A percentile compares a stretch with the other conserved stretches of the same genome.
phyloP scores from a whole-genome alignment of 2,113 vertebrate species.

The Mus spicilegus region DNA sequence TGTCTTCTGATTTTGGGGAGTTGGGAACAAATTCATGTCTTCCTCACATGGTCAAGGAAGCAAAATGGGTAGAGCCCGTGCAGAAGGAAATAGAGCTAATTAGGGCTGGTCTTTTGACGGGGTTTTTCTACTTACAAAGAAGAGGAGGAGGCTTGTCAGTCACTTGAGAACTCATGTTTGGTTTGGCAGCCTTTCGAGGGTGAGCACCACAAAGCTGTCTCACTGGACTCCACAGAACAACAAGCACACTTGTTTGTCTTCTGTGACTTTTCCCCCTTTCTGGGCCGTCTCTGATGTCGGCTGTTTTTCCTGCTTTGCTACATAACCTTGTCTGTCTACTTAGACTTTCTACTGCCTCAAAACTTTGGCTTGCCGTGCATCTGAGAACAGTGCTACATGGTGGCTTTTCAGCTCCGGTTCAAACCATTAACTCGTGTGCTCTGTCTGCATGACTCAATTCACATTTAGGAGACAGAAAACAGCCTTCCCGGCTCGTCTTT shows the following conservation, averaged over 20 bases:
- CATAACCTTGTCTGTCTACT: slow-evolving; percentile 7
- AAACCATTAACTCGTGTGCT: background rate
- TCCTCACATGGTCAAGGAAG: background rate
- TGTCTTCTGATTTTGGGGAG: background rate
- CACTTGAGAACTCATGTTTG: background rate
- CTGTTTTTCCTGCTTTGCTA: slow-evolving; percentile 3
- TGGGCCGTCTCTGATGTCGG: background rate
- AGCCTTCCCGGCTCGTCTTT: background rate
- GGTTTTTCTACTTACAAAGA: background rate
- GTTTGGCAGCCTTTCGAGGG: background rate
- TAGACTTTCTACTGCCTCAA: background rate
- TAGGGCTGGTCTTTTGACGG: background rate
- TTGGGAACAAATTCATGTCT: background rate
- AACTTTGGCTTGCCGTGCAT: background rate
- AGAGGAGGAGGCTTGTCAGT: background rate
- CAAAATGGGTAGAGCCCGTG: background rate
- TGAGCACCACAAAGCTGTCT: background rate
- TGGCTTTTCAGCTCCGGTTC: background rate
- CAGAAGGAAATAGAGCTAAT: background rate
- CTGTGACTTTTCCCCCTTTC: background rate
- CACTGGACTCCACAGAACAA: background rate
- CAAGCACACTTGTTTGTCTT: background rate
- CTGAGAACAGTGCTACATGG: background rate
- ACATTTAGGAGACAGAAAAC: slow-evolving; percentile 39
- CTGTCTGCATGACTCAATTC: slow-evolving; percentile 33